Evolutionary conservation across 2,888 invertebrate species (phyloP).

Genomic region (Nebria brevicollis): DNA sequence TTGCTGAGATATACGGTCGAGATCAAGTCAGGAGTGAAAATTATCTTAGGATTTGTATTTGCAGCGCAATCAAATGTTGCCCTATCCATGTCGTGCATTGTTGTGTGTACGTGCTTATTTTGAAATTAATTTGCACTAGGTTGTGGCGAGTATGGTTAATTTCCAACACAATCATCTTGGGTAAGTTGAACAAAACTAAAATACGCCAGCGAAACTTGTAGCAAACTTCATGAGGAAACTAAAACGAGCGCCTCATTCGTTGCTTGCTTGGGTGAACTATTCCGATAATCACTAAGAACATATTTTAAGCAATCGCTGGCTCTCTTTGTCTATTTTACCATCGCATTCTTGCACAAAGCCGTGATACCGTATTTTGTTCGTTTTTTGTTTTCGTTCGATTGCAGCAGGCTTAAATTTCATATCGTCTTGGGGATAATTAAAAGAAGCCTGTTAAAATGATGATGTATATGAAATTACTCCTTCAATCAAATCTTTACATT

Average conservation of each 20-base stretch:
- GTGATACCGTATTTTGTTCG: not conserved
- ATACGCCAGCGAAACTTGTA: conserved; percentile 7
- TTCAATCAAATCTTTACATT: not conserved
- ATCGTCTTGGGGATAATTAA: conserved; percentile 32
- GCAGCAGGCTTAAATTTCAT: conserved; percentile 33
- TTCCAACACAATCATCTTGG: not conserved
- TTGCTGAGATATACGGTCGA: not conserved
- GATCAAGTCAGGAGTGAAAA: not conserved
- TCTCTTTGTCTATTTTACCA: conserved; percentile 1
- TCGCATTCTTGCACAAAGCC: not conserved
- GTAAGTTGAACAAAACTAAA: conserved; percentile 5
- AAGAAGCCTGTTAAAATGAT: conserved; percentile 25
- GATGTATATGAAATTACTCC: not conserved
- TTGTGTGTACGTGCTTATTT: not conserved
- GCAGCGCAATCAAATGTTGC: not conserved
- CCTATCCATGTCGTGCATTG: not conserved
- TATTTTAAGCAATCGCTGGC: conserved; percentile 13
- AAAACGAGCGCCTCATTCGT: not conserved
- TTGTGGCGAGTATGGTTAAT: conserved; percentile 11
- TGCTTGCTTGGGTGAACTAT: not conserved
- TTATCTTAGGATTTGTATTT: not conserved
- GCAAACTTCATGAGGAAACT: conserved; percentile 9
- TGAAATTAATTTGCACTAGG: not conserved
- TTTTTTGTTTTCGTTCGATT: not conserved
- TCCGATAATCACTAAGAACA: not conserved